A percentile compares a stretch with the other conserved stretches of the same genome.
Evolutionary conservation across 2,888 invertebrate genomes (phyloP).

Genomic region (Lasius fuliginosus): DNA sequence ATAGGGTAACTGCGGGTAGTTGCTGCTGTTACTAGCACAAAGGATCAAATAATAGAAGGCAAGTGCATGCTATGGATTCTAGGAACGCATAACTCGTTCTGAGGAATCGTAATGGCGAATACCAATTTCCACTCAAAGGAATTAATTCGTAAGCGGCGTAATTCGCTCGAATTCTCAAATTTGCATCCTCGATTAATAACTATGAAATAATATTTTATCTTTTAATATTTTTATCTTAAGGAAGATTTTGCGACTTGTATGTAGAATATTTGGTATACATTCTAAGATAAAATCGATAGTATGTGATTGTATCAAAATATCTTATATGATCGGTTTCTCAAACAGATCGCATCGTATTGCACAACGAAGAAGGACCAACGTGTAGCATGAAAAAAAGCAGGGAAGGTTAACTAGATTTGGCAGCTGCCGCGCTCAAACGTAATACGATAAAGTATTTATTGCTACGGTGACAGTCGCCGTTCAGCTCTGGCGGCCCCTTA

Average conservation of each 20-base stretch:
- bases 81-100: constrained; percentile 76
- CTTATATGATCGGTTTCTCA: neutral
- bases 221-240: neutral
- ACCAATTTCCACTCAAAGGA: constrained; percentile 74
- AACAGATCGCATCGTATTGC: constrained; percentile 13
- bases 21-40: constrained; percentile 75
- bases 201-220: neutral
- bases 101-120: constrained; percentile 72
- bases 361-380: constrained; percentile 13
- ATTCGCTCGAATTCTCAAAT: constrained; percentile 13
- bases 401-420: constrained; percentile 53
- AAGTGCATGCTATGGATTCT: constrained; percentile 62
- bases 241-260: neutral
- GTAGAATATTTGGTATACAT: neutral
- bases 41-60: constrained; percentile 71
- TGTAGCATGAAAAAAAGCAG: constrained; percentile 22
- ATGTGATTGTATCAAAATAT: neutral
- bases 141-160: constrained; percentile 61
- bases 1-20: constrained; percentile 78
- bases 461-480: constrained; percentile 56
- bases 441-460: constrained; percentile 69
- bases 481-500: constrained; percentile 27
- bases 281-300: neutral
- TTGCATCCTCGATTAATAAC: neutral
- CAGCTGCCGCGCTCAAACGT: constrained; percentile 66